A percentile compares a stretch with the other conserved stretches of the same genome.
These are phyloP conservation scores for Drosophila seclusa DNA, from an alignment of 2,888 invertebrate species.

Conservation along the genomic window DNA sequence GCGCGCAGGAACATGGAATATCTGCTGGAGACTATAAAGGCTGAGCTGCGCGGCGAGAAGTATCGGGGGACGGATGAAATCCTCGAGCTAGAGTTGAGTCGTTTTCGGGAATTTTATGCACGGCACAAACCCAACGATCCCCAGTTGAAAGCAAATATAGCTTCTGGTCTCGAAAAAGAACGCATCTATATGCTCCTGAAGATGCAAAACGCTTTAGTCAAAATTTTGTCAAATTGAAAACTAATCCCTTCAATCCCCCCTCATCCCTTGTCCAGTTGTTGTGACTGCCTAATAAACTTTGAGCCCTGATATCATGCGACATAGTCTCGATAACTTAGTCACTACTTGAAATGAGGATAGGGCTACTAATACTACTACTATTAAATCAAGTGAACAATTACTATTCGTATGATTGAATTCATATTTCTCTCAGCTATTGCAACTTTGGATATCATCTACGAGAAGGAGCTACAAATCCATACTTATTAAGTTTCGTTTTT, in stretches of 20 bases:
- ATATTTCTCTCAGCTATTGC: not conserved
- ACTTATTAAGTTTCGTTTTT: not conserved
- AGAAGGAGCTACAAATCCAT: not conserved
- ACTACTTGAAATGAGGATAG: not conserved
- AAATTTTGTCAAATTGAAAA: slow-evolving; percentile 53
- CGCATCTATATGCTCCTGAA: slow-evolving; percentile 76
- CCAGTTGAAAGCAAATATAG: slow-evolving; percentile 18
- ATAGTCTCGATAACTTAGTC: not conserved
- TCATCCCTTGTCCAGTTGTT: not conserved
- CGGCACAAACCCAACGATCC: slow-evolving; percentile 33
- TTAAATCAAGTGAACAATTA: not conserved
- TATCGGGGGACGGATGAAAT: slow-evolving; percentile 50
- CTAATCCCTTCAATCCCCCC: not conserved
- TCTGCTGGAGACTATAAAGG: slow-evolving; percentile 56
- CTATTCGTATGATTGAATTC: not conserved
- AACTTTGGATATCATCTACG: not conserved
- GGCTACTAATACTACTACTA: not conserved
- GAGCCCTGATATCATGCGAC: not conserved
- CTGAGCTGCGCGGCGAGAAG: slow-evolving; percentile 74
- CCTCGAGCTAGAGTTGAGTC: slow-evolving; percentile 73
- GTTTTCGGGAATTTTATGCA: slow-evolving; percentile 67
- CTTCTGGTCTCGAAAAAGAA: slow-evolving; percentile 30
- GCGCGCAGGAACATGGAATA: slow-evolving; percentile 33
- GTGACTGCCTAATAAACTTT: slow-evolving; percentile 13
- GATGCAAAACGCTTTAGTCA: slow-evolving; percentile 80